Percentiles rank a stretch among this genome's conserved stretches.
Conservation (phyloP, 2,113 vertebrate species). For the Actenoides lindsayi region DNA sequence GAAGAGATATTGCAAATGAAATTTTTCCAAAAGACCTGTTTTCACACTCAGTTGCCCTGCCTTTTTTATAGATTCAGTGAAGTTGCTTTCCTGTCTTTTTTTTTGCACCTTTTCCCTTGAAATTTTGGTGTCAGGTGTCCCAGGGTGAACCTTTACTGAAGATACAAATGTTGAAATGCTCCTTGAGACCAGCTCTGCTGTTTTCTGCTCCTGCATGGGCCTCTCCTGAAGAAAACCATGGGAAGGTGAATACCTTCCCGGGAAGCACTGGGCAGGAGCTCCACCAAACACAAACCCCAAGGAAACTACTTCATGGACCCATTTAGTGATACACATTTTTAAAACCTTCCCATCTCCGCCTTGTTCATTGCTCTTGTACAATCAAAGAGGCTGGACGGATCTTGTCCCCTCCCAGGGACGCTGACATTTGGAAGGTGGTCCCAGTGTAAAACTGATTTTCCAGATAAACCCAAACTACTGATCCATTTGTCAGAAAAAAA, state of each 20-base stretch:
- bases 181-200: not conserved
- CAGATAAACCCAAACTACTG: not conserved
- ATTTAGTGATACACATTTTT: not conserved
- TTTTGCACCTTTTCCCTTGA: not conserved
- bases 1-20: not conserved
- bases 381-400: not conserved
- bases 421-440: not conserved
- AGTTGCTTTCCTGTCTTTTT: rapidly evolving
- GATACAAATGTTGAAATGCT: not conserved
- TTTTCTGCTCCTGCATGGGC: not conserved
- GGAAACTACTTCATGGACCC: not conserved
- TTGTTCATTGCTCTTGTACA: not conserved
- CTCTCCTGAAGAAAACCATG: not conserved
- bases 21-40: not conserved
- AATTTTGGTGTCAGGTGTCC: not conserved
- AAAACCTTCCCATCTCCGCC: not conserved
- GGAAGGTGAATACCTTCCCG: not conserved
- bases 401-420: rapidly evolving
- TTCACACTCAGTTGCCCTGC: not conserved
- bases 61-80: not conserved
- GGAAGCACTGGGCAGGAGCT: not conserved
- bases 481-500: not conserved
- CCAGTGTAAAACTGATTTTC: not conserved
- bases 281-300: not conserved
- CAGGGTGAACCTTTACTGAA: not conserved